A percentile compares a stretch with the other conserved stretches of the same genome.
These are phyloP conservation scores for Crossaster papposus DNA, from an alignment of 53 echinoderm and acorn worm genomes.

Conservation along the genomic window DNA sequence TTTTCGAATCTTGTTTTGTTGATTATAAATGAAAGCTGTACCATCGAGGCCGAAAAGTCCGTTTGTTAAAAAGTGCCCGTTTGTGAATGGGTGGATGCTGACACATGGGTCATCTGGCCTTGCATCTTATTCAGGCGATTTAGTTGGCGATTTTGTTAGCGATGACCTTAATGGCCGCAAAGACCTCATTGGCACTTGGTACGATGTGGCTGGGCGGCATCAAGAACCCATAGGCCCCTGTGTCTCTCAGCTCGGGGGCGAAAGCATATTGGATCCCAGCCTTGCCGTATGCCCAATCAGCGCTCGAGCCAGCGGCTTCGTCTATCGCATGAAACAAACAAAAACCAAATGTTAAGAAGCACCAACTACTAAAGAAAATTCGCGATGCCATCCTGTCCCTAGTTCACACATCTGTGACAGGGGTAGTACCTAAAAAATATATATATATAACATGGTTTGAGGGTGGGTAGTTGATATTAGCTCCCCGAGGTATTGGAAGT, in stretches of 20 bases:
- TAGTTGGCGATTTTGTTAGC: neutral
- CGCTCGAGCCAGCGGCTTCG: conserved; percentile 12
- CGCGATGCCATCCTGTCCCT: too few relatives aligned
- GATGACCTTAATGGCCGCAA: conserved; percentile 30
- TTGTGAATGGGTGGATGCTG: too few relatives aligned
- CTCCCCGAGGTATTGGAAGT: too few relatives aligned
- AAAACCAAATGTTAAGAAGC: neutral
- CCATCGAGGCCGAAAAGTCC: too few relatives aligned
- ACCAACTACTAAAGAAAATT: neutral
- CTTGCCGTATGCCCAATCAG: conserved; percentile 4
- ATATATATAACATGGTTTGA: too few relatives aligned
- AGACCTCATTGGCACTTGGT: conserved; percentile 16
- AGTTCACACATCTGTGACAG: too few relatives aligned
- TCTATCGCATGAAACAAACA: neutral
- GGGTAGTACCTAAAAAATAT: too few relatives aligned
- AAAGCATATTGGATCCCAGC: conserved; percentile 15
- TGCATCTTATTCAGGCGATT: neutral
- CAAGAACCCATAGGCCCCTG: conserved; percentile 1
- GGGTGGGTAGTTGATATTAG: too few relatives aligned
- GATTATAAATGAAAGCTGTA: too few relatives aligned
- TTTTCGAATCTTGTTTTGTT: too few relatives aligned
- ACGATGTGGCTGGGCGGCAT: neutral
- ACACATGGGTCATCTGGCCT: too few relatives aligned
- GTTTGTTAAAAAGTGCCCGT: too few relatives aligned
- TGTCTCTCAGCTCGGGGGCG: conserved; percentile 42